Evolutionary conservation across 2,888 invertebrate species (phyloP).

Genomic region (Brenthis daphne): DNA sequence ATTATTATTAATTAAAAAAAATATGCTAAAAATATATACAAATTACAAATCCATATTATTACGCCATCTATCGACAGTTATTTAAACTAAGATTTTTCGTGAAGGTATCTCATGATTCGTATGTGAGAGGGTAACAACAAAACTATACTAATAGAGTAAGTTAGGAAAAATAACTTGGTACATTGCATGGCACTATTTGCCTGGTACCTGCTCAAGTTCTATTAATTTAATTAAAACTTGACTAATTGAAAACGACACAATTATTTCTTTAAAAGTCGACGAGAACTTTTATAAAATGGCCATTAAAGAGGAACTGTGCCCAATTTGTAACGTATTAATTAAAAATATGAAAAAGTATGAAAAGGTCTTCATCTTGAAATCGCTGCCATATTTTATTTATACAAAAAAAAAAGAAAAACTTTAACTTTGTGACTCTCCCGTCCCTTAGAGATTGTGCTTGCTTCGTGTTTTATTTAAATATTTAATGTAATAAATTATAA

Average conservation of each 20-base stretch:
- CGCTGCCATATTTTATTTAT: neutral
- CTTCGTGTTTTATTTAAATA: neutral
- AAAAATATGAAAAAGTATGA: slow-evolving; percentile 13
- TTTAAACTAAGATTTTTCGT: too few species aligned
- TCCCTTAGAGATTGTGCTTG: neutral
- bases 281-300: slow-evolving; percentile 19
- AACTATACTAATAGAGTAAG: too few species aligned
- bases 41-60: too few species aligned
- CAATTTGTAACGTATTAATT: slow-evolving; percentile 17
- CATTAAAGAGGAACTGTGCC: slow-evolving; percentile 11
- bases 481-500: neutral
- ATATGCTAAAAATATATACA: too few species aligned
- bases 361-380: neutral
- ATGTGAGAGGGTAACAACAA: too few species aligned
- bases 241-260: slow-evolving; percentile 26
- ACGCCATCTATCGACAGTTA: too few species aligned
- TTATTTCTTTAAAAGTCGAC: slow-evolving; percentile 21
- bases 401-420: neutral
- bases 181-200: too few species aligned
- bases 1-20: too few species aligned
- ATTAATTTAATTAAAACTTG: slow-evolving; percentile 30
- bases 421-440: slow-evolving; percentile 4
- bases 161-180: too few species aligned
- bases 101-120: too few species aligned
- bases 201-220: neutral